phyloP scores from a whole-genome alignment of 2,797 vertebrate species.

The Ctenochaetus hawaiiensis region DNA sequence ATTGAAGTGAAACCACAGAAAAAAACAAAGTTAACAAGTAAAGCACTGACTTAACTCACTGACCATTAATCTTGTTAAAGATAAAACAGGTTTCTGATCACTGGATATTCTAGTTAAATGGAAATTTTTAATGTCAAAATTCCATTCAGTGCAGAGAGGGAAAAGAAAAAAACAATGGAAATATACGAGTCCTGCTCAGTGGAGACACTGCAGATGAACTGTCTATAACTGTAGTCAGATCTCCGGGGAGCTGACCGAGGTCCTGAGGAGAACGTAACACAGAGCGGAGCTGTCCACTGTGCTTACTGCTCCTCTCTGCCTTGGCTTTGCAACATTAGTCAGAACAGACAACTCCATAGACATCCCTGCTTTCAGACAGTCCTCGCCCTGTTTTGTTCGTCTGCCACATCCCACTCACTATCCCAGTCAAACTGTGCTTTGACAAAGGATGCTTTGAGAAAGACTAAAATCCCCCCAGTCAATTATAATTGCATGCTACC shows the following conservation, averaged over 20 bases:
- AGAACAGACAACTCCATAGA: constrained; percentile 61
- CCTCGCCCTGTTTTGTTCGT: constrained; percentile 66
- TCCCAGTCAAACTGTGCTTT: constrained; percentile 62
- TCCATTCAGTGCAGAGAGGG: not conserved
- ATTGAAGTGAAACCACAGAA: constrained; percentile 12
- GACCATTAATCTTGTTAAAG: constrained; percentile 5
- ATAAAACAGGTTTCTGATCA: not conserved
- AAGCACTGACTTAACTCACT: constrained; percentile 18
- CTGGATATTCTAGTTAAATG: not conserved
- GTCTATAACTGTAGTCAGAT: constrained; percentile 4
- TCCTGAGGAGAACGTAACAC: constrained; percentile 27
- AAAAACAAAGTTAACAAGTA: not conserved
- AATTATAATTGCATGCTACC: constrained; percentile 60
- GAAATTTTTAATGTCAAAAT: too few species aligned
- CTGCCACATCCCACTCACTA: constrained; percentile 69
- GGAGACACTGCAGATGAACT: constrained; percentile 1
- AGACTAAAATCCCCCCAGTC: constrained; percentile 49
- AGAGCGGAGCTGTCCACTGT: constrained; percentile 51
- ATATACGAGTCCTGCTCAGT: not conserved
- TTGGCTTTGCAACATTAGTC: constrained; percentile 61
- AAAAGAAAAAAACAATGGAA: not conserved
- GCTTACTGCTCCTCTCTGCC: constrained; percentile 49
- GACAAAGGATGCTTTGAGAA: constrained; percentile 63
- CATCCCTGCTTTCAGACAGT: constrained; percentile 55
- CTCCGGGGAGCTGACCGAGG: constrained; percentile 50